These are phyloP conservation scores for Valencia hispanica DNA, from an alignment of 2,797 vertebrate species.

Conservation along the genomic window DNA sequence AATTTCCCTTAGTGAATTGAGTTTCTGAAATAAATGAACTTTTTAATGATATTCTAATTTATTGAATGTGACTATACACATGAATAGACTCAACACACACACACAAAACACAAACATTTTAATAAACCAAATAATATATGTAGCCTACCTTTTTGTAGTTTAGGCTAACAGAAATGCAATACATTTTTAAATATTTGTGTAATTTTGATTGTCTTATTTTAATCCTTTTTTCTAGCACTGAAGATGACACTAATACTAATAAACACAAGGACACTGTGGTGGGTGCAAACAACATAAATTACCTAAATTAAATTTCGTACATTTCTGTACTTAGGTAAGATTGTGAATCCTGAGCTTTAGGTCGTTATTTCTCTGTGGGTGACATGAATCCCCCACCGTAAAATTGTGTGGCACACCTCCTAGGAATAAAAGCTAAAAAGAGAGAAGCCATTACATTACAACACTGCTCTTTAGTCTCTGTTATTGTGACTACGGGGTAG, in stretches of 20 bases:
- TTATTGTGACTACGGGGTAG: constrained; percentile 30
- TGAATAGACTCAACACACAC: too few relatives aligned
- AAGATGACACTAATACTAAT: neutral
- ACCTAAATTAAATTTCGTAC: neutral
- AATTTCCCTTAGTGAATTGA: too few relatives aligned
- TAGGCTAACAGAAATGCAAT: neutral
- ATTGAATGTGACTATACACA: too few relatives aligned
- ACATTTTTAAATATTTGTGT: neutral
- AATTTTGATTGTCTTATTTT: neutral
- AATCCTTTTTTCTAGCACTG: neutral
- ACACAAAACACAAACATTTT: too few relatives aligned
- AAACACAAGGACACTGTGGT: too few relatives aligned
- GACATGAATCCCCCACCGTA: neutral
- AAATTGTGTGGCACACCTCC: neutral
- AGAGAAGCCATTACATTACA: constrained; percentile 4
- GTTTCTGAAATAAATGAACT: too few relatives aligned
- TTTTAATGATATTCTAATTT: too few relatives aligned
- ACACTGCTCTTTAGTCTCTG: neutral
- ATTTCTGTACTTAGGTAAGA: neutral
- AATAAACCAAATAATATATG: too few relatives aligned
- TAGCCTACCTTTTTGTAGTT: neutral
- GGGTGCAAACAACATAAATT: neutral
- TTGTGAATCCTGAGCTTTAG: neutral
- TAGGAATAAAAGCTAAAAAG: neutral
- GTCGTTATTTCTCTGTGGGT: neutral